These are phyloP conservation scores for Mastomys coucha DNA, from an alignment of 2,113 vertebrate species.

Conservation along the genomic window DNA sequence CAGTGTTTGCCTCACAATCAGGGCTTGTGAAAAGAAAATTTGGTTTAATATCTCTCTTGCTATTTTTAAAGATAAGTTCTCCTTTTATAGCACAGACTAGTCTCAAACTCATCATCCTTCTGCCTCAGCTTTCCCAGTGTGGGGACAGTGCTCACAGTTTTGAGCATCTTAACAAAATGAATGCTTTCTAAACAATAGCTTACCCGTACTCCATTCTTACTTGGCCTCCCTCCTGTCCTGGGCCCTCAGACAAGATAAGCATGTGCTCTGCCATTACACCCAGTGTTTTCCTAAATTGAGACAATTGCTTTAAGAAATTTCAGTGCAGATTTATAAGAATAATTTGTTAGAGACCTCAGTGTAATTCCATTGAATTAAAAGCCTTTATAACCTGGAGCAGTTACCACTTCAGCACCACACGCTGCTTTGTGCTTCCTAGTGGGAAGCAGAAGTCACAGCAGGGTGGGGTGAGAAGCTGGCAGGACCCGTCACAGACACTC, in stretches of 20 bases:
- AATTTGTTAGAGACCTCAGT: background rate
- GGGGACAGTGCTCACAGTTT: background rate
- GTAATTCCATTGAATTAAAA: background rate
- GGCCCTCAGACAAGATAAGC: background rate
- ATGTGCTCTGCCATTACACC: background rate
- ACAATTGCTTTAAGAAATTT: background rate
- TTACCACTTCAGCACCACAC: background rate
- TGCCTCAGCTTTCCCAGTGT: background rate
- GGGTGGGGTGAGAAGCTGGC: too few species aligned
- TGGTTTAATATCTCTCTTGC: background rate
- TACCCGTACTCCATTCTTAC: background rate
- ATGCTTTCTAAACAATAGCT: background rate
- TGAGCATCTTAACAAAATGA: background rate
- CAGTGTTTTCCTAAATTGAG: constrained; percentile 12
- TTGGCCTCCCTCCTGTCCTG: background rate
- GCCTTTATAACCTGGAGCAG: background rate
- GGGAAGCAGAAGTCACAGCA: background rate
- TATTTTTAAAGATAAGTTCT: background rate
- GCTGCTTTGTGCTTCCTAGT: background rate
- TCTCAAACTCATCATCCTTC: background rate
- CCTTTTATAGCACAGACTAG: background rate
- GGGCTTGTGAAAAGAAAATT: background rate
- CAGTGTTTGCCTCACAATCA: background rate
- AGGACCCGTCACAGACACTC: background rate
- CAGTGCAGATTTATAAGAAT: background rate